Percentiles rank a stretch among this genome's conserved stretches.
Conservation (phyloP, 2,797 vertebrate species). For the Hoplostethus mediterraneus region DNA sequence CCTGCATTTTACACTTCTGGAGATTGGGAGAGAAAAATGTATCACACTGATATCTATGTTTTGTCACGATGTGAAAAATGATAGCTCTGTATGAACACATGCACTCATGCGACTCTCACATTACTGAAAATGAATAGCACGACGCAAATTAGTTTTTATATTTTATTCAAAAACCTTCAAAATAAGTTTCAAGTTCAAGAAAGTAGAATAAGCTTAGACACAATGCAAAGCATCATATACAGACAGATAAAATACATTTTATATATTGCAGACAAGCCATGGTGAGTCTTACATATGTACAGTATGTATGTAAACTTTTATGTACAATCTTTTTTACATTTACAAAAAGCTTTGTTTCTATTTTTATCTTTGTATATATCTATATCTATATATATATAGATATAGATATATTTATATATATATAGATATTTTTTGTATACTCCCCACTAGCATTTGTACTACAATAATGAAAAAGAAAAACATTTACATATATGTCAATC, state of each 20-base stretch:
- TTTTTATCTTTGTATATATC: constrained; percentile 86
- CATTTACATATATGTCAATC: constrained; percentile 93
- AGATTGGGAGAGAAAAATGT: too few species aligned
- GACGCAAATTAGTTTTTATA: constrained; percentile 88
- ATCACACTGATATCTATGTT: too few species aligned
- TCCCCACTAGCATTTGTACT: constrained; percentile 94
- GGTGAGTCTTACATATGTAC: constrained; percentile 98
- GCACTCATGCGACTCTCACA: constrained; percentile 9
- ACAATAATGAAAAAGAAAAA: constrained; percentile 97
- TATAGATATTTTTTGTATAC: constrained; percentile 83
- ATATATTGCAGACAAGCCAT: constrained; percentile 99
- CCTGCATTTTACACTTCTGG: too few species aligned
- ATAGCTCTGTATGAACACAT: background rate
- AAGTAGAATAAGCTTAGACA: constrained; percentile 96
- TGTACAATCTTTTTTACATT: constrained; percentile 99
- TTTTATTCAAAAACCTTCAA: constrained; percentile 99
- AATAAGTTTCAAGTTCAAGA: constrained; percentile 99
- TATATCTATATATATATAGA: constrained; percentile 26
- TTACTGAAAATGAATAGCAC: constrained; percentile 21
- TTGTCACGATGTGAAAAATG: too few species aligned
- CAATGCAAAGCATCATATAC: constrained; percentile 99
- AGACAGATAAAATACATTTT: constrained; percentile 99
- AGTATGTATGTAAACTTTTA: constrained; percentile 96
- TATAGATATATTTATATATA: constrained; percentile 52
- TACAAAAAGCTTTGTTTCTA: constrained; percentile 94